These are phyloP conservation scores for Aurelia coerulea DNA, from an alignment of 30 jellyfish, hydroid and myxozoan genomes.

Conservation along the genomic window DNA sequence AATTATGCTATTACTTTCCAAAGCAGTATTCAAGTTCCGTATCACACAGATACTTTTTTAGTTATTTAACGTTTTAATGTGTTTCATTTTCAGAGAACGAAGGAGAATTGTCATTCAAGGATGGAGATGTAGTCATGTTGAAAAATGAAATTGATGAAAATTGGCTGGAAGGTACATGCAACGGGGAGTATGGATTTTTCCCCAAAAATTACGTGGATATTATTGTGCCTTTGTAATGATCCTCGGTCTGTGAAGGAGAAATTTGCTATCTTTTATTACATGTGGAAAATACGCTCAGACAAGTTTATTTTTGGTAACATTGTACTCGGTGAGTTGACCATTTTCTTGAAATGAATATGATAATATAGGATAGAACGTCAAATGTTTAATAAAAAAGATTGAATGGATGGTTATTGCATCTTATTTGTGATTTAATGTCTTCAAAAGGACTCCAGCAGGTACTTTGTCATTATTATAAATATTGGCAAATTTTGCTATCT, in stretches of 20 bases:
- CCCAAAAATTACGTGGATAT: constrained; percentile 97
- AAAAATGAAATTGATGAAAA: constrained; percentile 93
- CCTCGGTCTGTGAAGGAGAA: not conserved
- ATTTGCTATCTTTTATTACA: not conserved
- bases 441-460: no score
- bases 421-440: no score
- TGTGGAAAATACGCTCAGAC: not conserved
- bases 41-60: not conserved
- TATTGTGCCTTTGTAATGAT: constrained; percentile 79
- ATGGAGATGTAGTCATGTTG: constrained; percentile 83
- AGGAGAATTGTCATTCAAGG: constrained; percentile 90
- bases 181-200: constrained; percentile 90
- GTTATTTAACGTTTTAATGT: not conserved
- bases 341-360: no score
- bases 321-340: no score
- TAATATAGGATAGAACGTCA: no score
- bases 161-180: constrained; percentile 90
- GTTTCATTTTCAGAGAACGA: constrained; percentile 82
- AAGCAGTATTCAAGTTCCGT: not conserved
- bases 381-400: no score
- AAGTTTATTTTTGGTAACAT: not conserved
- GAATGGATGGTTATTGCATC: no score
- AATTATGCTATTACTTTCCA: not conserved
- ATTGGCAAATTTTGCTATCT: no score
- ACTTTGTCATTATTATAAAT: no score